These are phyloP conservation scores for Anabas testudineus DNA, from an alignment of 2,797 vertebrate genomes.

Conservation along the genomic window DNA sequence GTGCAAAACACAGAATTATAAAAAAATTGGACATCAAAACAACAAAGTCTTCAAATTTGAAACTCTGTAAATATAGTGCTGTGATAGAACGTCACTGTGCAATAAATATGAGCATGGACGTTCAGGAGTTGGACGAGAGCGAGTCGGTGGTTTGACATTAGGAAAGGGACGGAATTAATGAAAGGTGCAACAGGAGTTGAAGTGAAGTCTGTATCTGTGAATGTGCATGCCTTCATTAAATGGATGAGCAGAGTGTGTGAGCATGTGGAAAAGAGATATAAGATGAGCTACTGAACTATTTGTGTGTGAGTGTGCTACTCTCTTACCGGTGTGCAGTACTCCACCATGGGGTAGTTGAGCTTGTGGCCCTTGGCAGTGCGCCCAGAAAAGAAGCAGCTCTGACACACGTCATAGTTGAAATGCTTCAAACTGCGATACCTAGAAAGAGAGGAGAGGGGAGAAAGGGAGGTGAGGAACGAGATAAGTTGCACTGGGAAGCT, in stretches of 20 bases:
- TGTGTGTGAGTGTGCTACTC: conserved; percentile 24
- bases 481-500: conserved; percentile 35
- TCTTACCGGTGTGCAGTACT: conserved; percentile 98
- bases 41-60: conserved; percentile 12
- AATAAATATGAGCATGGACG: conserved; percentile 17
- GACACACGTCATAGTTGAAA: conserved; percentile 99
- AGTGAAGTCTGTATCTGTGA: conserved; percentile 20
- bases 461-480: conserved; percentile 28
- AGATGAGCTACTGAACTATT: conserved; percentile 23
- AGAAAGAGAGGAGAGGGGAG: conserved; percentile 12
- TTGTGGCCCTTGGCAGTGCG: conserved; percentile 98
- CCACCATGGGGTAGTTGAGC: conserved; percentile 98
- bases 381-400: conserved; percentile 99
- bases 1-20: not conserved
- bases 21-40: conserved; percentile 8
- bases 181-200: conserved; percentile 31
- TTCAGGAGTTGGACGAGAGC: conserved; percentile 8
- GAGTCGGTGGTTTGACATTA: conserved; percentile 23
- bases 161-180: conserved; percentile 8
- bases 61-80: conserved; percentile 2
- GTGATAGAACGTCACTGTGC: conserved; percentile 4
- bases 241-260: conserved; percentile 44
- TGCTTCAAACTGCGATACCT: conserved; percentile 98
- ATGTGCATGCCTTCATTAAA: conserved; percentile 50
- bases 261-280: conserved; percentile 54